These are phyloP conservation scores for Zophobas atratus DNA, from an alignment of 1,140 invertebrate genomes.

Conservation along the genomic window DNA sequence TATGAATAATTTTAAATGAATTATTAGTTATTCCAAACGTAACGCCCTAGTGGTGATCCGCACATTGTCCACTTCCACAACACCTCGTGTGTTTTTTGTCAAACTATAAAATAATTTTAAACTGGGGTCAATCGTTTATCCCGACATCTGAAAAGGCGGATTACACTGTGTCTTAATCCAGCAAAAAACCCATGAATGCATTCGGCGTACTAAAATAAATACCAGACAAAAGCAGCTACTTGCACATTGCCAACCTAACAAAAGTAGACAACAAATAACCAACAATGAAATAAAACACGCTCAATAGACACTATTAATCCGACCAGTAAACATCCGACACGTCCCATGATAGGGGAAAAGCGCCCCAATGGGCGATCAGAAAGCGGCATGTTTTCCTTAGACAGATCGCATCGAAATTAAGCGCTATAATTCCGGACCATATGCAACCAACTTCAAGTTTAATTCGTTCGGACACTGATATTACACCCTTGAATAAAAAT, in stretches of 20 bases:
- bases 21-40: constrained; percentile 53
- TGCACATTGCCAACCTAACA: constrained; percentile 66
- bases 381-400: constrained; percentile 33
- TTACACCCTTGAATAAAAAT: constrained; percentile 55
- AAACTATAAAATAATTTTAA: constrained; percentile 56
- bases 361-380: constrained; percentile 50
- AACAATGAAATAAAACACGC: constrained; percentile 68
- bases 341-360: constrained; percentile 48
- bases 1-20: constrained; percentile 57
- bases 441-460: constrained; percentile 58
- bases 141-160: constrained; percentile 57
- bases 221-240: constrained; percentile 63
- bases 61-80: constrained; percentile 1
- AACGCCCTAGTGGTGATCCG: constrained; percentile 36
- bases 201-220: constrained; percentile 66
- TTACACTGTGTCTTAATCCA: constrained; percentile 63
- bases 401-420: constrained; percentile 33
- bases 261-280: constrained; percentile 66
- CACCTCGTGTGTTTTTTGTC: constrained; percentile 21
- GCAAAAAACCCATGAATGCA: constrained; percentile 65
- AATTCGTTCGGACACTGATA: constrained; percentile 66
- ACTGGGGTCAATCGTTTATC: constrained; percentile 43
- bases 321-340: constrained; percentile 66
- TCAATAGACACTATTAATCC: constrained; percentile 67
- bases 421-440: constrained; percentile 63